These are phyloP conservation scores for Polypedilum vanderplanki DNA, from an alignment of 1,140 invertebrate species.

Conservation along the genomic window DNA sequence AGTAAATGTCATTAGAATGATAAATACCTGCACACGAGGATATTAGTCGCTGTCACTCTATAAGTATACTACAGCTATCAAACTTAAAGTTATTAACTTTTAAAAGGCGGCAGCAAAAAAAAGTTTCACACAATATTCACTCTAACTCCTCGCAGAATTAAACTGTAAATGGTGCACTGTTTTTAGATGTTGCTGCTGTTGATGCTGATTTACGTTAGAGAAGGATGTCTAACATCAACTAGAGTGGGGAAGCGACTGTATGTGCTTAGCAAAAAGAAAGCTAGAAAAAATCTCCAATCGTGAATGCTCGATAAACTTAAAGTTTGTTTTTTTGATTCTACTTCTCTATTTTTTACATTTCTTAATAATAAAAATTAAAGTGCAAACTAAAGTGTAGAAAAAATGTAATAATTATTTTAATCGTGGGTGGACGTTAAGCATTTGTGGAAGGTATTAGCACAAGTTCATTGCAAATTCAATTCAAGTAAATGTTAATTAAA, in stretches of 20 bases:
- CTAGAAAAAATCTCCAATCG: background rate
- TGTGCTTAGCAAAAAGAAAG: background rate
- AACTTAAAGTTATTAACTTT: too few relatives aligned
- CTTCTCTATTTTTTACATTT: too few relatives aligned
- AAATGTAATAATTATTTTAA: too few relatives aligned
- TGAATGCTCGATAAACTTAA: background rate
- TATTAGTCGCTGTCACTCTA: too few relatives aligned
- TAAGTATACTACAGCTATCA: too few relatives aligned
- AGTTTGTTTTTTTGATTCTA: background rate
- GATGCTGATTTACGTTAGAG: background rate
- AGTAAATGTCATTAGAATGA: too few relatives aligned
- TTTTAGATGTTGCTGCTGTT: background rate
- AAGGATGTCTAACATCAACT: background rate
- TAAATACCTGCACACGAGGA: too few relatives aligned
- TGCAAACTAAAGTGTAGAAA: too few relatives aligned
- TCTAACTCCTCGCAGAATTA: background rate
- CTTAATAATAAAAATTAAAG: too few relatives aligned
- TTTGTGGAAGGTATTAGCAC: slow-evolving; percentile 5
- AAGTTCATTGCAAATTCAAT: slow-evolving; percentile 19
- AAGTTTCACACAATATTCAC: too few relatives aligned
- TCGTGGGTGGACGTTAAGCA: slow-evolving; percentile 15
- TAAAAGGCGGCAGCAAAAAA: too few relatives aligned
- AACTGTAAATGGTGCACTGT: slow-evolving; percentile 6
- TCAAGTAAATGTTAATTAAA: slow-evolving; percentile 10
- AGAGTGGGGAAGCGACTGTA: background rate